phyloP scores from a whole-genome alignment of 1,140 invertebrate genomes.

The Matsumurasca onukii region DNA sequence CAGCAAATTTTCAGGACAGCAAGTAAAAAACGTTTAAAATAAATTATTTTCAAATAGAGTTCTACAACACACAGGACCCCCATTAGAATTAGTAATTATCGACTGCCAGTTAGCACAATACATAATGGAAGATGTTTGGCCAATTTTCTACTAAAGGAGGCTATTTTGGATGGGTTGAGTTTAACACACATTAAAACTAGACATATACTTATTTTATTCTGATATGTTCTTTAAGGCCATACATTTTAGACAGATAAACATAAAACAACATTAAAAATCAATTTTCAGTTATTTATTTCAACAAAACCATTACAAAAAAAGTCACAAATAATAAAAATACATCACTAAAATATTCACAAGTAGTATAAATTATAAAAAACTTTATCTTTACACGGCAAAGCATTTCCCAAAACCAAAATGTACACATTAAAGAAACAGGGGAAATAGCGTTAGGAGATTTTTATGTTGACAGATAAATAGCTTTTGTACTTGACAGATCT shows the following conservation, averaged over 20 bases:
- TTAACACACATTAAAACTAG: too few species aligned
- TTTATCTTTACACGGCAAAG: constrained; percentile 7
- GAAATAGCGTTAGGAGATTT: neutral
- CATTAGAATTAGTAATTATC: too few species aligned
- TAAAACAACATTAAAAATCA: neutral
- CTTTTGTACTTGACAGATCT: neutral
- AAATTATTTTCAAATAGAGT: too few species aligned
- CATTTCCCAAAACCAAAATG: neutral
- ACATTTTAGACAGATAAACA: neutral
- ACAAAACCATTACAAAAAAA: constrained; percentile 19
- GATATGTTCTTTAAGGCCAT: constrained; percentile 12
- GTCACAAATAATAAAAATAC: constrained; percentile 18
- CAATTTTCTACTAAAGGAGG: too few species aligned
- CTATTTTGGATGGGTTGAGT: too few species aligned
- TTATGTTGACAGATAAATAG: neutral
- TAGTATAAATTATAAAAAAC: neutral
- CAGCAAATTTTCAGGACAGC: too few species aligned
- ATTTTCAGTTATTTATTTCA: constrained; percentile 3
- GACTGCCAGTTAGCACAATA: too few species aligned
- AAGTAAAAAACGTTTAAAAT: too few species aligned
- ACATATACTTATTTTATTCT: too few species aligned
- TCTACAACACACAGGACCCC: too few species aligned
- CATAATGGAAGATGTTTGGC: too few species aligned
- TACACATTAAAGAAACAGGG: neutral
- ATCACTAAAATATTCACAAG: constrained; percentile 17